phyloP scores from a whole-genome alignment of 2,888 invertebrate genomes.

The Caenorhabditis parvicauda region DNA sequence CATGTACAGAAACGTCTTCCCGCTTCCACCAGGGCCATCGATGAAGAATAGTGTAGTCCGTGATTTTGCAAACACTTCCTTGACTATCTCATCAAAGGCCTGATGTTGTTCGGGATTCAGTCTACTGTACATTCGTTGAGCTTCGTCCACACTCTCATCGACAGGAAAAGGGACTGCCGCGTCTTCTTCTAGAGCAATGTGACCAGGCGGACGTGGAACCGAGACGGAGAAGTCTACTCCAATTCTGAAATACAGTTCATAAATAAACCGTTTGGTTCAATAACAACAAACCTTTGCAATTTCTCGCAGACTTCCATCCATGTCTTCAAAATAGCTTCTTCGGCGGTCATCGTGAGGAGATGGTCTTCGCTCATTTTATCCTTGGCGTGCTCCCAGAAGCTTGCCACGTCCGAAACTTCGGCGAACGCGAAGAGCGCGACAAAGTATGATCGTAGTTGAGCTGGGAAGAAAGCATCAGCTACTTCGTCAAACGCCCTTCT shows the following conservation, averaged over 20 bases:
- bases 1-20: constrained; percentile 64
- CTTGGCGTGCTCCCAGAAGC: constrained; percentile 11
- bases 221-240: constrained; percentile 3
- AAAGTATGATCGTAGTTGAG: constrained; percentile 16
- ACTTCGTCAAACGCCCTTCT: constrained; percentile 14
- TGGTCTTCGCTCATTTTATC: constrained; percentile 14
- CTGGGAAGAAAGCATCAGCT: constrained; percentile 1
- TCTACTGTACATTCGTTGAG: constrained; percentile 1
- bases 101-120: constrained; percentile 17
- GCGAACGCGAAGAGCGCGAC: constrained; percentile 19
- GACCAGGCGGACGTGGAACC: neutral
- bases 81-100: constrained; percentile 3
- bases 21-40: constrained; percentile 65
- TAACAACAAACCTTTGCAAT: constrained; percentile 1
- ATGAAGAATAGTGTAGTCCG: constrained; percentile 34
- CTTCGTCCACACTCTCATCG: constrained; percentile 1
- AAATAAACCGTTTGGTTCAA: too few relatives aligned
- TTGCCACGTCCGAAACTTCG: constrained; percentile 7
- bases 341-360: constrained; percentile 1
- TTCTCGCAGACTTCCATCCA: constrained; percentile 9
- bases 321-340: constrained; percentile 9
- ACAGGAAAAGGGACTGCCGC: neutral
- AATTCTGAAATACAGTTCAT: constrained; percentile 6
- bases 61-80: constrained; percentile 2
- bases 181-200: neutral